phyloP scores from a whole-genome alignment of 1,140 invertebrate species.

The Temnothorax nylanderi region DNA sequence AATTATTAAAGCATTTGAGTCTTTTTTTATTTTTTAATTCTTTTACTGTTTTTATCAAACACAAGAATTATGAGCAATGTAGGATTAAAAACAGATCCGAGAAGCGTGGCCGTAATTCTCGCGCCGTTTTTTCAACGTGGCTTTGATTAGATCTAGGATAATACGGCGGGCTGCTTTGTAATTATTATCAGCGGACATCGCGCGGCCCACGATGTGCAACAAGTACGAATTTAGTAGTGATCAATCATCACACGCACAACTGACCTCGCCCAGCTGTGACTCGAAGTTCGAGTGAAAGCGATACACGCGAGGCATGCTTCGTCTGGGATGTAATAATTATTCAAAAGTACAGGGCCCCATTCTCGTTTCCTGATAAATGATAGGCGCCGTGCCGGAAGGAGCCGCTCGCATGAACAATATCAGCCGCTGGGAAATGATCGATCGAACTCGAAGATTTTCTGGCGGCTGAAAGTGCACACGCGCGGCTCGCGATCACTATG shows the following conservation, averaged over 20 bases:
- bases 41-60: neutral
- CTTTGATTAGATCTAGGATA: constrained; percentile 7
- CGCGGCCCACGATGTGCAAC: constrained; percentile 26
- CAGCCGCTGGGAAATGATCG: constrained; percentile 35
- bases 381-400: constrained; percentile 41
- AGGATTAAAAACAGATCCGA: neutral
- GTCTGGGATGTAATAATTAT: constrained; percentile 48
- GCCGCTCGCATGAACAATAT: constrained; percentile 28
- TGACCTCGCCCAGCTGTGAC: constrained; percentile 28
- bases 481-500: neutral
- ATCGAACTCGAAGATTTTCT: constrained; percentile 29
- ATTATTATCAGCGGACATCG: constrained; percentile 23
- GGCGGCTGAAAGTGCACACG: constrained; percentile 7
- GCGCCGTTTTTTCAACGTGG: neutral
- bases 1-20: neutral
- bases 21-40: neutral
- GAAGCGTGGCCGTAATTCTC: neutral
- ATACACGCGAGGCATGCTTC: constrained; percentile 12
- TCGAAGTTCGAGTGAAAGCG: constrained; percentile 43
- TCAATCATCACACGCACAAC: constrained; percentile 42
- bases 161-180: constrained; percentile 4
- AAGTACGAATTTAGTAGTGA: constrained; percentile 47
- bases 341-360: constrained; percentile 33
- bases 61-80: neutral
- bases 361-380: constrained; percentile 53